Conservation (phyloP, 53 echinoderm and acorn worm species). For the Holothuria leucospilota region DNA sequence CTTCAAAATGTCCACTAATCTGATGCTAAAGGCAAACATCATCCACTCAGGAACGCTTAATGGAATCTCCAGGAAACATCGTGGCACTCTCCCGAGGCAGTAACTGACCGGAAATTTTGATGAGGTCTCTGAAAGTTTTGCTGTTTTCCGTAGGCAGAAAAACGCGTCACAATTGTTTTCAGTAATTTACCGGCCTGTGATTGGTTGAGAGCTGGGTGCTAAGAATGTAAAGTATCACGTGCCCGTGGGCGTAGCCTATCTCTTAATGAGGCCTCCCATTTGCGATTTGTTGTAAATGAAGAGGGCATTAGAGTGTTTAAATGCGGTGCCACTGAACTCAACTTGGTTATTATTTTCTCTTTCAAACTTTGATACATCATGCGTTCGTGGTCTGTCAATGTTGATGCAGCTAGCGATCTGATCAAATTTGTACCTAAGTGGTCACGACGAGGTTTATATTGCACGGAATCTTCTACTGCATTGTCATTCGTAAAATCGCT, state of each 20-base stretch:
- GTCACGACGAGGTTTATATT: conserved; percentile 27
- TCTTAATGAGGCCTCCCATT: conserved; percentile 40
- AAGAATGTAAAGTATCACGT: conserved; percentile 11
- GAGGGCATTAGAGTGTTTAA: conserved; percentile 20
- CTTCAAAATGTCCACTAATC: too few relatives aligned
- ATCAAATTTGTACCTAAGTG: conserved; percentile 37
- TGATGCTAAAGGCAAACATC: background rate
- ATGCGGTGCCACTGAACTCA: conserved; percentile 27
- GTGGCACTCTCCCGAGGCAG: background rate
- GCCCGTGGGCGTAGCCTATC: conserved; percentile 34
- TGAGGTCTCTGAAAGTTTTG: conserved; percentile 33
- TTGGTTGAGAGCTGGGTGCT: background rate
- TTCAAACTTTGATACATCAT: conserved; percentile 15
- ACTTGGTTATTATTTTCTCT: conserved; percentile 20
- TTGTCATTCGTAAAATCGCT: conserved; percentile 10
- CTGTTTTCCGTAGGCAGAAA: conserved; percentile 12
- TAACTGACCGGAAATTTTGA: conserved; percentile 45
- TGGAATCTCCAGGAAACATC: conserved; percentile 8
- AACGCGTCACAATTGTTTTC: conserved; percentile 34
- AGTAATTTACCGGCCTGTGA: conserved; percentile 29
- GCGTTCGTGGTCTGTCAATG: conserved; percentile 19
- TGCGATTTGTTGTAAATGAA: conserved; percentile 21
- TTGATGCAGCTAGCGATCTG: conserved; percentile 5
- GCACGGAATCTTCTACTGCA: background rate
- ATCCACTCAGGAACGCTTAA: conserved; percentile 8